Conservation (phyloP, 2,888 invertebrate genomes). For the Argyra leucocephala region DNA sequence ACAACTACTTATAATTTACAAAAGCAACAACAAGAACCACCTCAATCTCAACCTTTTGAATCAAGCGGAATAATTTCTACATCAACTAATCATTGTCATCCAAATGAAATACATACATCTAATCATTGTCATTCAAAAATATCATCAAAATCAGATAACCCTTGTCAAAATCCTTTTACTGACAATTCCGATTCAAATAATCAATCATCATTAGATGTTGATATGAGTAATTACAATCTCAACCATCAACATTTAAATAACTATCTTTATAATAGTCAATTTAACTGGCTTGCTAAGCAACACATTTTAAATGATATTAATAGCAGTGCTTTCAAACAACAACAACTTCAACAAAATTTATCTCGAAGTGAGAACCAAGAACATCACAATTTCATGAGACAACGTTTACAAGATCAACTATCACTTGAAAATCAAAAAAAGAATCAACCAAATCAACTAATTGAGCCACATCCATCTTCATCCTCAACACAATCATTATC, state of each 20-base stretch:
- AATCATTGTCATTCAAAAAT: neutral
- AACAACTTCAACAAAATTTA: neutral
- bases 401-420: too few species aligned
- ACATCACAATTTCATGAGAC: too few species aligned
- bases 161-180: neutral
- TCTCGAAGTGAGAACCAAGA: too few species aligned
- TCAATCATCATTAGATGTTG: neutral
- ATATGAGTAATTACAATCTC: neutral
- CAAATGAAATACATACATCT: neutral
- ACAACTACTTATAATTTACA: neutral
- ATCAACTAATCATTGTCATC: neutral
- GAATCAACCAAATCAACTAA: too few species aligned
- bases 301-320: neutral
- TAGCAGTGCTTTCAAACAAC: neutral
- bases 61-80: neutral
- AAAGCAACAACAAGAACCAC: neutral
- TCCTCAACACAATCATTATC: slow-evolving; percentile 6
- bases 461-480: neutral
- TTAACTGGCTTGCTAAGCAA: neutral
- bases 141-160: neutral
- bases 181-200: neutral
- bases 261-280: neutral
- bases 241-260: neutral
- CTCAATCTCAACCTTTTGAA: neutral
- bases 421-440: too few species aligned